Percentiles rank a stretch among this genome's conserved stretches.
phyloP scores from a whole-genome alignment of 2,797 vertebrate species.

The Trachurus trachurus region DNA sequence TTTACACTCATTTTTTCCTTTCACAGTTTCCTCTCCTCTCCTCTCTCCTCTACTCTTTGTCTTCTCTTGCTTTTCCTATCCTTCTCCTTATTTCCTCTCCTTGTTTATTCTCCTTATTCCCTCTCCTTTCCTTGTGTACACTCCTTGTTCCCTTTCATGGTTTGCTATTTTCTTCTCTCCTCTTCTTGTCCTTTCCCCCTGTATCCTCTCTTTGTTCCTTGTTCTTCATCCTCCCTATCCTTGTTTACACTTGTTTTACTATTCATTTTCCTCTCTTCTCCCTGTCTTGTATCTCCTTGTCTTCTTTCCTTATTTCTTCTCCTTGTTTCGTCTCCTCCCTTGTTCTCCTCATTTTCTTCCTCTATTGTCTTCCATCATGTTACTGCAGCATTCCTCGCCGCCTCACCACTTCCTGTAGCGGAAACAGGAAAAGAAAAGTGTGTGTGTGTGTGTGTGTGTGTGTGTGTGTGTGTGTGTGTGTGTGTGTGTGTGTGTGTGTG shows the following conservation, averaged over 20 bases:
- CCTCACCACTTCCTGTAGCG: constrained; percentile 63
- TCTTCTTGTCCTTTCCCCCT: too few species aligned
- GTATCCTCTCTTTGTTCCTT: not conserved
- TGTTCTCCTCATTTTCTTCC: not conserved
- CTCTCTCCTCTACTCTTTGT: not conserved
- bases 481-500: too few species aligned
- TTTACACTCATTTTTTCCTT: not conserved
- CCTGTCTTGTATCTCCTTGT: not conserved
- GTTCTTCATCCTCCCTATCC: too few species aligned
- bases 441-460: constrained; percentile 14
- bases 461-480: too few species aligned
- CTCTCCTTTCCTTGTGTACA: not conserved
- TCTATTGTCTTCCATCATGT: constrained; percentile 58
- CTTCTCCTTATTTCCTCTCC: not conserved
- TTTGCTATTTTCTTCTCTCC: not conserved
- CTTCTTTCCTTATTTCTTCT: not conserved
- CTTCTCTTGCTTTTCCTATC: not conserved
- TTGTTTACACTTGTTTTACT: not conserved
- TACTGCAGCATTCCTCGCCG: constrained; percentile 53
- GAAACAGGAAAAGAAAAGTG: constrained; percentile 69
- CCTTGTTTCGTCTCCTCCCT: not conserved
- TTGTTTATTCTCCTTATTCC: too few species aligned
- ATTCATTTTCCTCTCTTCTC: not conserved
- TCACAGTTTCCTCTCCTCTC: not conserved
- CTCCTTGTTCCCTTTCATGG: not conserved